These are phyloP conservation scores for Cottus gobio DNA, from an alignment of 2,113 vertebrate genomes.

Conservation along the genomic window DNA sequence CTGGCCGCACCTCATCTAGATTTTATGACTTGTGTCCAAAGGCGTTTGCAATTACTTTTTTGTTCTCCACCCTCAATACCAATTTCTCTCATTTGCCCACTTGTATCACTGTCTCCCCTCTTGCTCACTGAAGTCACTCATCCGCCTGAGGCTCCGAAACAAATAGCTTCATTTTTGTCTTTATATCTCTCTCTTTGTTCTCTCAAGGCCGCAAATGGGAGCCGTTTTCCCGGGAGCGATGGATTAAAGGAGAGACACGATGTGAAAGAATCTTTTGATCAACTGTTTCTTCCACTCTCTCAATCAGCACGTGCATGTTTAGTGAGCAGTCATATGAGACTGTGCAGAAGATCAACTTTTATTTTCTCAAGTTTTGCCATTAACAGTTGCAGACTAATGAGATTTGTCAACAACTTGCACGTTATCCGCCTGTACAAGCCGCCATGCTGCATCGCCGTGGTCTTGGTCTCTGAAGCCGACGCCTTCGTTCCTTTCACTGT, in stretches of 20 bases:
- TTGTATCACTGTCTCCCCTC: constrained; percentile 11
- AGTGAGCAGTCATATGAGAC: not conserved
- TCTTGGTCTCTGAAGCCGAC: not conserved
- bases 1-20: constrained; percentile 15
- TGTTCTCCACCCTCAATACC: constrained; percentile 4
- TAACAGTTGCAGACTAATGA: not conserved
- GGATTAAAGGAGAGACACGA: not conserved
- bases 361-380: not conserved
- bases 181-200: constrained; percentile 18
- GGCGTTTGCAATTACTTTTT: constrained; percentile 5
- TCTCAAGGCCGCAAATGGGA: constrained; percentile 17
- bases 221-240: not conserved
- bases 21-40: constrained; percentile 36
- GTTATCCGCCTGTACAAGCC: not conserved
- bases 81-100: constrained; percentile 17
- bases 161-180: constrained; percentile 38
- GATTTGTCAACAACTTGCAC: not conserved
- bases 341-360: not conserved
- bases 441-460: too few species aligned
- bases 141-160: constrained; percentile 24
- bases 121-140: constrained; percentile 29
- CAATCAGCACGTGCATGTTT: not conserved
- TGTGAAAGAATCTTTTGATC: not conserved
- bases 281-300: not conserved
- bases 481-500: not conserved